Evolutionary conservation across 2,888 invertebrate species (phyloP), one percentile per base, ranked within the genome.

Genomic region (Noctua pronuba): DNA sequence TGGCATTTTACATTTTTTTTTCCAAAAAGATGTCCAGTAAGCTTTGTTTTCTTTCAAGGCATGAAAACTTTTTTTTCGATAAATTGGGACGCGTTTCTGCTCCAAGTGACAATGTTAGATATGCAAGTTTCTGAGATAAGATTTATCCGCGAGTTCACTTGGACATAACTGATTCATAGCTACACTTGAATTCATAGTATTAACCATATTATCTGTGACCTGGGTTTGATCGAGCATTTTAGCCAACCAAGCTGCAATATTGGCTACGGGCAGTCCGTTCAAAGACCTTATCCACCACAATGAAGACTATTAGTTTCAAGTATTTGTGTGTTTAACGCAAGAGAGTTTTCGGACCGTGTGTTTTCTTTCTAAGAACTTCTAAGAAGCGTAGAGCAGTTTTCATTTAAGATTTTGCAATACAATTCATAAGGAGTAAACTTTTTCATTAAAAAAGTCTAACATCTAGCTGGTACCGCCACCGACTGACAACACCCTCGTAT

Each of bases 71-170:
- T 58, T 28, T 58, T 5, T 13, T 28, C 0, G 0, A 28, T 28
- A 28, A 18, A 21, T 49, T 21, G 21, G 7, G 49, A 10, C 21
- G 44, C 24, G 16, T 13, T 70, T 75, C 72, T 87, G 81, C 85
- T 24, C 10, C 83, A 85, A 86, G 49, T 86, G 72, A 85, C 85
- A 87, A 79, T 81, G 85, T 85, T 80, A 86, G 65, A 77, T 64
- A 76, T 68, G 52, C 75, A 75, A 83, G 65, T 84, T 84, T 79
- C 71, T 28, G 31, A 81, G 72, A 78, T 73, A 81, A 73, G 75
- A 85, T 88, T 80, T 87, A 88, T 84, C 66, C 65, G 10, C 38
- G 38, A 58, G 49, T 71, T 75, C 60, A 69, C 41, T 64, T 60
- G 52, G 67, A 84, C 28, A 65, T 73, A 79, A 46, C 18, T 18